Evolutionary conservation across 2,797 vertebrate genomes (phyloP).

Genomic region (Aratinga solstitialis): DNA sequence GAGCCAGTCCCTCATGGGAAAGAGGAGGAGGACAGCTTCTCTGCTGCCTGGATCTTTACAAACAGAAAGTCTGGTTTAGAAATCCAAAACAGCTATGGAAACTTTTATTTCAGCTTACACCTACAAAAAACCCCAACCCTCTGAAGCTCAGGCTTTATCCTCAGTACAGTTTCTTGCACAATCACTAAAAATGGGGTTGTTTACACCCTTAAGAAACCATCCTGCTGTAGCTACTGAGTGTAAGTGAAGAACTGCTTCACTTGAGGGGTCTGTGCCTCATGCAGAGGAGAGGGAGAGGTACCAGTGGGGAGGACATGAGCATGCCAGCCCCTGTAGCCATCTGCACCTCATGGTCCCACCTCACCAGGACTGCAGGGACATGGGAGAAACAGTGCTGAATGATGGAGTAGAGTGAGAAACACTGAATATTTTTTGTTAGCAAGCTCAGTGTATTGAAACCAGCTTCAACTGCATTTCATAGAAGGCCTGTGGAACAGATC

Average conservation of each 20-base stretch:
- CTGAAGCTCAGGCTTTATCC: slow-evolving; percentile 34
- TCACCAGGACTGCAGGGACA: neutral
- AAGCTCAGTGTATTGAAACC: neutral
- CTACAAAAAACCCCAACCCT: neutral
- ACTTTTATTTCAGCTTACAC: slow-evolving; percentile 45
- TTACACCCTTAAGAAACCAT: neutral
- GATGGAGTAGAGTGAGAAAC: neutral
- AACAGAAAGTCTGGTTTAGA: slow-evolving; percentile 30
- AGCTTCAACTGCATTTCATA: neutral
- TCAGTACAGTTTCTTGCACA: slow-evolving; percentile 18
- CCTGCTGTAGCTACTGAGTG: neutral
- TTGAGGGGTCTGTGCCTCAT: neutral
- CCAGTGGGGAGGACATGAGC: neutral
- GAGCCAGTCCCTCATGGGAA: neutral
- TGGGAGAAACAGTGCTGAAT: neutral
- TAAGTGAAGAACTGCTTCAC: neutral
- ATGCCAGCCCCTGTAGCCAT: neutral
- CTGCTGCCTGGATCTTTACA: neutral
- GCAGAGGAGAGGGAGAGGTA: neutral
- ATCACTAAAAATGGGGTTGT: neutral
- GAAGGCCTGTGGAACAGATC: neutral
- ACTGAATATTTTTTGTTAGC: neutral
- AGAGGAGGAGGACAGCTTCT: neutral
- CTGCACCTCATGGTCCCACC: neutral
- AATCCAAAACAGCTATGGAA: slow-evolving; percentile 55